Conservation (phyloP, 2,888 invertebrate genomes). For the Alcis repandata region DNA sequence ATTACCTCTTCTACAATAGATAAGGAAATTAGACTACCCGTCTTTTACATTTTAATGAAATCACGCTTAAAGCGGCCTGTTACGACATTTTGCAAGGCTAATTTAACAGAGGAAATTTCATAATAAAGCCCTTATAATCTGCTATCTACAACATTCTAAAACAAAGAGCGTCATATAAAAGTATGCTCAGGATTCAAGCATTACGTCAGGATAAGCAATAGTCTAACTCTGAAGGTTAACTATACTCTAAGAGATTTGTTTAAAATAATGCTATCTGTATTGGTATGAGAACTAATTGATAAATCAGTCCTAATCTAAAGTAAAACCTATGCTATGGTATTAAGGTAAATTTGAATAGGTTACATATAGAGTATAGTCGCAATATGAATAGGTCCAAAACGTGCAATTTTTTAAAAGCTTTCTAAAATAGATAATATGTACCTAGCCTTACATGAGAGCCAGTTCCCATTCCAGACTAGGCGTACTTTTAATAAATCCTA, state of each 20-base stretch:
- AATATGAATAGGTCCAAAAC: no score
- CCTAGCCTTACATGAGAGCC: no score
- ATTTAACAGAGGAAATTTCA: constrained; percentile 46
- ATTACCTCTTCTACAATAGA: constrained; percentile 23
- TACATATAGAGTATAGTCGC: no score
- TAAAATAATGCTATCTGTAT: background rate
- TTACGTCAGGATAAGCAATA: background rate
- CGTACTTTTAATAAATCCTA: no score
- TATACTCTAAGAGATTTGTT: background rate
- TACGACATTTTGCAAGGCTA: constrained; percentile 47
- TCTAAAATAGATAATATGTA: no score
- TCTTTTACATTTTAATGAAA: constrained; percentile 36
- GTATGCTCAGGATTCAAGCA: constrained; percentile 3
- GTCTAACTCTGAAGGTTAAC: no score
- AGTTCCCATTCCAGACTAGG: no score
- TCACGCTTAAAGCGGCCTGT: constrained; percentile 37
- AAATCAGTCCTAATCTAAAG: no score
- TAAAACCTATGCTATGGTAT: no score
- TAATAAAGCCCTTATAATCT: constrained; percentile 44
- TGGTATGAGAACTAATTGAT: no score
- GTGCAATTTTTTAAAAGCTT: no score
- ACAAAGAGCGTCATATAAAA: constrained; percentile 7
- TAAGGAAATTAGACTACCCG: constrained; percentile 35
- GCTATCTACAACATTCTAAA: constrained; percentile 30
- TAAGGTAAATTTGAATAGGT: no score